These are phyloP conservation scores for Forbesichthys papilliferus DNA, from an alignment of 2,113 vertebrate genomes.

Conservation along the genomic window DNA sequence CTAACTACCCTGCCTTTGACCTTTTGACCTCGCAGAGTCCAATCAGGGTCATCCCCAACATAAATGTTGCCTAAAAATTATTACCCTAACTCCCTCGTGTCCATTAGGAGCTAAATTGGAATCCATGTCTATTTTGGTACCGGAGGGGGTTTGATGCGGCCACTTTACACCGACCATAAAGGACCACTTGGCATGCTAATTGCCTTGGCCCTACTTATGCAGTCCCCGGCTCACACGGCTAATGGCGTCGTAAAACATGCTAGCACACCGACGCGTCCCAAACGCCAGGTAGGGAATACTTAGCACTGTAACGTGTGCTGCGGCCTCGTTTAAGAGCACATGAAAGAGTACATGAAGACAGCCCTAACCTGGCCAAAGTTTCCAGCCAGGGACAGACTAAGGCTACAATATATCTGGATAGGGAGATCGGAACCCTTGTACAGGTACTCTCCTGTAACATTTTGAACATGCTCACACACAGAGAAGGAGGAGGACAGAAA, in stretches of 20 bases:
- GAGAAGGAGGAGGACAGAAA: too few species aligned
- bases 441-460: too few species aligned
- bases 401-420: not conserved
- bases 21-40: constrained; percentile 34
- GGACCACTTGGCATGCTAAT: constrained; percentile 75
- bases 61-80: constrained; percentile 67
- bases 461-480: too few species aligned
- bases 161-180: constrained; percentile 73
- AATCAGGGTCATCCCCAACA: constrained; percentile 54
- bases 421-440: too few species aligned
- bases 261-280: constrained; percentile 62
- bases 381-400: constrained; percentile 38
- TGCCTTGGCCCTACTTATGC: constrained; percentile 70
- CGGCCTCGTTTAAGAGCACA: constrained; percentile 72
- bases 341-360: constrained; percentile 58
- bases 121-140: constrained; percentile 70
- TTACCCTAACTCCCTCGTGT: constrained; percentile 60
- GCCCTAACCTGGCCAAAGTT: constrained; percentile 40
- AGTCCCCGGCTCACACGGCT: constrained; percentile 69
- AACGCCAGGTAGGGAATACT: constrained; percentile 74
- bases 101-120: constrained; percentile 69
- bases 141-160: constrained; percentile 59
- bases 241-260: constrained; percentile 80
- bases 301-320: constrained; percentile 60
- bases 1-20: constrained; percentile 58